Evolutionary conservation across 2,888 invertebrate species (phyloP), one percentile per base, ranked within the genome.

Genomic region (Junonia oenone): DNA sequence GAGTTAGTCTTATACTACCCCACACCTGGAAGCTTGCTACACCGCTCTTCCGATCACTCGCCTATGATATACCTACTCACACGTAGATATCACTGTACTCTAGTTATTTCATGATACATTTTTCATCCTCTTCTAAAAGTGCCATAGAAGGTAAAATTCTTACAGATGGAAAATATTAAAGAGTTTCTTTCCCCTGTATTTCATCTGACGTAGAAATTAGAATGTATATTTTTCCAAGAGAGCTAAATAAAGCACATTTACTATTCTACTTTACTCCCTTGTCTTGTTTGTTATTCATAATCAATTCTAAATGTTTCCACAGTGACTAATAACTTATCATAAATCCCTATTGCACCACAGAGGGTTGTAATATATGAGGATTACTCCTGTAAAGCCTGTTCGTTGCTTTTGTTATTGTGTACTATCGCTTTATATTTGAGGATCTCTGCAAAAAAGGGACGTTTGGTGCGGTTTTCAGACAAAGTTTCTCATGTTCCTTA

Each of bases 1-100:
- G 94, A 93, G 91, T 93, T 93, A 83, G 92, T 92, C 84, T 76
- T 72, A 75, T 82, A 83, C 76, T 85, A 81, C 78, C 80, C 81
- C 73, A 81, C 83, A 83, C 81, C 76, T 79, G 85, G 83, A 85
- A 72, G 59, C 60, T 71, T 58, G 52, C 56, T 55, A 58, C 81
- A 78, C 80, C 67, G 68, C 71, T 74, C 71, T 72, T 68, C 69
- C 68, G 71, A 67, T 72, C 60, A 63, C 57, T 61, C 62, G 63
- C 66, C 56, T 61, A 45, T 57, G 11, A 43, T 26, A 6, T 47
- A 47, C n/a, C n/a, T n/a, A n/a, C 22, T 47, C 17, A 40, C 47
- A 47, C 15, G 6, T 47, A 53, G 40, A 29, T 6, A 0, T 26
- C 5, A 22, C 22, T 43, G 1, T 43, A n/a, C 5, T n/a, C 13